A percentile compares a stretch with the other conserved stretches of the same genome.
Evolutionary conservation across 2,113 vertebrate genomes (phyloP).

Genomic region (Sardina pilchardus): DNA sequence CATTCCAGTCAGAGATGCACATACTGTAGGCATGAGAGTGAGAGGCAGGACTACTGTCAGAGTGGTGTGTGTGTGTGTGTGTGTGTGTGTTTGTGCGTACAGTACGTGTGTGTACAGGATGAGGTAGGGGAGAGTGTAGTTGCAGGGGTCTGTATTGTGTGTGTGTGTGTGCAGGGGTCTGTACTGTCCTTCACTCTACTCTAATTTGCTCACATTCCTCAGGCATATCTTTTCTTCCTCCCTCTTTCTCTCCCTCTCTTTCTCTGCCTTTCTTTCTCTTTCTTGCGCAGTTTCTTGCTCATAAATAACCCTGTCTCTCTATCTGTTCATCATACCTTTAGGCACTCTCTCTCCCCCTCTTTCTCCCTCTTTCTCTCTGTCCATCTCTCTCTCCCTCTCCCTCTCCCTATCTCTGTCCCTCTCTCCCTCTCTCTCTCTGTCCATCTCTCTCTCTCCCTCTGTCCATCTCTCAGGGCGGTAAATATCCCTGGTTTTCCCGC

Average conservation of each 20-base stretch:
- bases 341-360: background rate
- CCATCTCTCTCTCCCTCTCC: background rate
- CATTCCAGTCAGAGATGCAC: background rate
- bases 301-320: background rate
- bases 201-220: slow-evolving; percentile 38
- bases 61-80: background rate
- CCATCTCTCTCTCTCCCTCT: background rate
- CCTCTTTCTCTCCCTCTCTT: background rate
- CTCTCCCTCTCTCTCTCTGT: background rate
- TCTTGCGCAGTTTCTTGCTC: slow-evolving; percentile 24
- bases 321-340: background rate
- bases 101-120: background rate
- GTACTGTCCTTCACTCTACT: slow-evolving; percentile 7
- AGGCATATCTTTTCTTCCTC: background rate
- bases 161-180: background rate
- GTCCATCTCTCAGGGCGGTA: slow-evolving; percentile 23
- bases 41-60: background rate
- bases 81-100: background rate
- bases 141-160: background rate
- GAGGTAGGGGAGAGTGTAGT: background rate
- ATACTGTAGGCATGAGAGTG: background rate
- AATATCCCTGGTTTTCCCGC: slow-evolving; percentile 21
- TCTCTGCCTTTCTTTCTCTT: background rate
- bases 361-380: background rate
- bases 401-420: background rate